These are phyloP conservation scores for Dromiciops gliroides DNA, from an alignment of 2,113 vertebrate species.

Conservation along the genomic window DNA sequence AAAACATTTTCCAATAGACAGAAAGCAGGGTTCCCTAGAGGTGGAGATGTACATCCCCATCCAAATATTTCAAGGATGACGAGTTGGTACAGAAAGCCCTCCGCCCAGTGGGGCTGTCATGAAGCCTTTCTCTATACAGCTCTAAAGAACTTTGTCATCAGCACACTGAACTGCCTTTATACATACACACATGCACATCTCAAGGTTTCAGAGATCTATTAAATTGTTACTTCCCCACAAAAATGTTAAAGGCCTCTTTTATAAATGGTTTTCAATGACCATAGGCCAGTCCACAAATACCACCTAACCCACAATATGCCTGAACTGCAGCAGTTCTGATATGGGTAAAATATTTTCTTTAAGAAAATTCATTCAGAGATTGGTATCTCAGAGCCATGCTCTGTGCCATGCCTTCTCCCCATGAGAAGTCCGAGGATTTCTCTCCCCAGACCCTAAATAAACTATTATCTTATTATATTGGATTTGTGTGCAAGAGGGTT, in stretches of 20 bases:
- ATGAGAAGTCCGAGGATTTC: too few relatives aligned
- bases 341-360: not conserved
- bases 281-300: not conserved
- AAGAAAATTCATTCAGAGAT: not conserved
- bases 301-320: not conserved
- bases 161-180: not conserved
- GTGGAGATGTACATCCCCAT: not conserved
- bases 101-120: not conserved
- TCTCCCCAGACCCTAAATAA: too few relatives aligned
- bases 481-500: too few relatives aligned
- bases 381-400: too few relatives aligned
- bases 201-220: not conserved
- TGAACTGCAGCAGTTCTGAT: not conserved
- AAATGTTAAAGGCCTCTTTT: not conserved
- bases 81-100: not conserved
- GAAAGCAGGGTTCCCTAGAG: not conserved
- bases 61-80: not conserved
- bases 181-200: not conserved
- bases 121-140: not conserved
- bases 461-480: too few relatives aligned
- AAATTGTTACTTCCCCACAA: not conserved
- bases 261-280: not conserved
- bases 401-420: too few relatives aligned
- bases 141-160: not conserved
- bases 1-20: not conserved